phyloP scores from a whole-genome alignment of 2,797 vertebrate genomes.

The Fistularia tabacaria region DNA sequence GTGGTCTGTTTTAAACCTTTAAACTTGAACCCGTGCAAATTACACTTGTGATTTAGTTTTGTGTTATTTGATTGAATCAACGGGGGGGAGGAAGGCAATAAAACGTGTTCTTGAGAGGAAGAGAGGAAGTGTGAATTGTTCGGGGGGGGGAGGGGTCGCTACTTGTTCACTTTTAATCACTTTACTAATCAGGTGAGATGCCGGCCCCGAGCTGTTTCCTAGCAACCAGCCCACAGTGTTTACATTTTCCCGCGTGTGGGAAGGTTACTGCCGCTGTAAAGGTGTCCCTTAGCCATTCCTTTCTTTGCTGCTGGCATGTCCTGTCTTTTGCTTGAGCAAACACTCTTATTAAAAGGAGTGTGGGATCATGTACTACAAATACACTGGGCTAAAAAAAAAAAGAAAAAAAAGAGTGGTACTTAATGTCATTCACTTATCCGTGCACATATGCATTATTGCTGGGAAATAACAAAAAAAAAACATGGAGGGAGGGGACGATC shows the following conservation, averaged over 20 bases:
- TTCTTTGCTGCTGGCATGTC: conserved; percentile 48
- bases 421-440: too few relatives aligned
- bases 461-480: too few relatives aligned
- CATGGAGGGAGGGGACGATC: too few relatives aligned
- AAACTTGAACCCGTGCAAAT: too few relatives aligned
- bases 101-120: neutral
- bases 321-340: conserved; percentile 62
- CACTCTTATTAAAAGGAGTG: neutral
- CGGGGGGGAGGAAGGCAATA: too few relatives aligned
- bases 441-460: too few relatives aligned
- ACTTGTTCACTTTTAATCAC: conserved; percentile 70
- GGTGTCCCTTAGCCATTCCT: conserved; percentile 68
- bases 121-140: conserved; percentile 24
- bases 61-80: too few relatives aligned
- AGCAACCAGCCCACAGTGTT: conserved; percentile 69
- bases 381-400: too few relatives aligned
- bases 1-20: too few relatives aligned
- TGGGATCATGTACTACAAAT: too few relatives aligned
- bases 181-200: conserved; percentile 79
- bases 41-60: too few relatives aligned
- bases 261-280: conserved; percentile 74
- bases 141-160: conserved; percentile 34
- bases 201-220: conserved; percentile 75
- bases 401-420: too few relatives aligned
- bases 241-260: conserved; percentile 51